Conservation (phyloP, 2,797 vertebrate genomes). For the Amazona ochrocephala region DNA sequence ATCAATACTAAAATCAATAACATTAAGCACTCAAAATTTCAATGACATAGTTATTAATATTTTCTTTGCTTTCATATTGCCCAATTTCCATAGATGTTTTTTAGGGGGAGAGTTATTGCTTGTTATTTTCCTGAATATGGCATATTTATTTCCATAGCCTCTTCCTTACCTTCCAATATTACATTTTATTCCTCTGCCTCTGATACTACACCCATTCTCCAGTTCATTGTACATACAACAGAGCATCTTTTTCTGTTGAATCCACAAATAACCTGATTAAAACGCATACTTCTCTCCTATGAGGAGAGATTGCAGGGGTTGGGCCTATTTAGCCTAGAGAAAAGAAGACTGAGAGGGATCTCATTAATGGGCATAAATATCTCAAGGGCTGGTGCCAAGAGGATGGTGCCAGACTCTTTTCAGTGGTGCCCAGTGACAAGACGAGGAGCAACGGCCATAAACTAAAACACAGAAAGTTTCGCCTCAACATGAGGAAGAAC, state of each 20-base stretch:
- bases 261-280: neutral
- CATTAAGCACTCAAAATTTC: neutral
- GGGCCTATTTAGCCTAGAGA: neutral
- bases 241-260: neutral
- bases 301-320: neutral
- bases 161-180: neutral
- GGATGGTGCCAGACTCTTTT: neutral
- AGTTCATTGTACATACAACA: neutral
- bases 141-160: neutral
- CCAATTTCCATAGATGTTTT: neutral
- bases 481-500: neutral
- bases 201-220: neutral
- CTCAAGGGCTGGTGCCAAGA: neutral
- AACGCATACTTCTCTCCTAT: neutral
- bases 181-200: neutral
- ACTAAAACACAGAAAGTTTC: neutral
- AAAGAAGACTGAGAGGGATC: neutral
- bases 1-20: neutral
- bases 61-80: neutral
- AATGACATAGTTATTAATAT: neutral
- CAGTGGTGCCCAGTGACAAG: neutral
- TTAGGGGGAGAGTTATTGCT: neutral
- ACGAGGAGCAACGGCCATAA: neutral
- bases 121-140: neutral
- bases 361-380: neutral